phyloP scores from a whole-genome alignment of 2,888 invertebrate species.

The Eilema depressum region DNA sequence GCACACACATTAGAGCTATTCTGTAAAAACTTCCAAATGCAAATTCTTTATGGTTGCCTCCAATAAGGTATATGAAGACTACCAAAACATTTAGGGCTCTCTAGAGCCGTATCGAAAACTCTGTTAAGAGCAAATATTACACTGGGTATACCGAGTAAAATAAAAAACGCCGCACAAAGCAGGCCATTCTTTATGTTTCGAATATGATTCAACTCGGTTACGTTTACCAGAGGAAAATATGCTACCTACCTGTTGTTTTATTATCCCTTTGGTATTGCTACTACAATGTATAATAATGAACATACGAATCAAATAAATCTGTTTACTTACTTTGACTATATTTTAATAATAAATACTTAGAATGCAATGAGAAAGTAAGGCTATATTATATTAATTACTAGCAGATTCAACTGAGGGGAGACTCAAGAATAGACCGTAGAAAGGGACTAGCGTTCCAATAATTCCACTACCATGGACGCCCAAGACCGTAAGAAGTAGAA shows the following conservation, averaged over 20 bases:
- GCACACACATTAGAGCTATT: no score
- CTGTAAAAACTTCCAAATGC: no score
- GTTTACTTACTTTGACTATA: conserved; percentile 10
- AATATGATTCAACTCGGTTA: conserved; percentile 13
- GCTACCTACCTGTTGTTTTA: conserved; percentile 12
- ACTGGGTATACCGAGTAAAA: background rate
- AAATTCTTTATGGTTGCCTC: no score
- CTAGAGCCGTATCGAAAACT: background rate
- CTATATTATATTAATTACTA: no score
- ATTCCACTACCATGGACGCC: no score
- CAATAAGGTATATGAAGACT: no score
- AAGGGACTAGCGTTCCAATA: no score
- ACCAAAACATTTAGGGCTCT: no score
- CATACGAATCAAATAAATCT: conserved; percentile 17
- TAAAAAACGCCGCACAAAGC: background rate
- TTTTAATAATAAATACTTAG: conserved; percentile 24
- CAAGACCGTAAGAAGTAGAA: no score
- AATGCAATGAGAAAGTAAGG: conserved; percentile 6
- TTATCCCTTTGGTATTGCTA: conserved; percentile 20
- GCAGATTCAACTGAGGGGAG: no score
- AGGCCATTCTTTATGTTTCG: background rate
- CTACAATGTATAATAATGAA: conserved; percentile 9
- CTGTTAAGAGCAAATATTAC: conserved; percentile 6
- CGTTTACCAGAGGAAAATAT: conserved; percentile 22
- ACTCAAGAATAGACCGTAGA: no score